Evolutionary conservation across 2,797 vertebrate species (phyloP).

Genomic region (Lutjanus argentimaculatus): DNA sequence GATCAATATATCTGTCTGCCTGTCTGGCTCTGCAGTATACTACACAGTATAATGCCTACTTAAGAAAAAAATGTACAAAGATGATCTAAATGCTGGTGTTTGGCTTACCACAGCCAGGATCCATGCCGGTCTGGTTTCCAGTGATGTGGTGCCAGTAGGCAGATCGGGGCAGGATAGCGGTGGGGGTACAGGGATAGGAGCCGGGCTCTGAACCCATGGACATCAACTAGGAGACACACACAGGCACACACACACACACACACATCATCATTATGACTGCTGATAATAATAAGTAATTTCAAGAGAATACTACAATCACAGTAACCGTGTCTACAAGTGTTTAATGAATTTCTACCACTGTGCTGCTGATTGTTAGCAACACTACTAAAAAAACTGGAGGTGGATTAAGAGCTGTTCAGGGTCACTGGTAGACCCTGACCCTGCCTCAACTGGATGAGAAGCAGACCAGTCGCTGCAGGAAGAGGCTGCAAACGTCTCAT

Average conservation of each 20-base stretch:
- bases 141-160: constrained; percentile 99
- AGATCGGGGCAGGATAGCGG: constrained; percentile 94
- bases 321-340: neutral
- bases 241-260: neutral
- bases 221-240: constrained; percentile 83
- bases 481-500: neutral
- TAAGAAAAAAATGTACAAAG: neutral
- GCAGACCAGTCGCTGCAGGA: neutral
- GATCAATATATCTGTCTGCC: too few species aligned
- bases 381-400: neutral
- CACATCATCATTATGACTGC: neutral
- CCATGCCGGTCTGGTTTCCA: constrained; percentile 89
- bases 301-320: neutral
- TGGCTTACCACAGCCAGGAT: constrained; percentile 85
- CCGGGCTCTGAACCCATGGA: constrained; percentile 91
- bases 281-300: neutral
- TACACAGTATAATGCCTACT: neutral
- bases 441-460: neutral
- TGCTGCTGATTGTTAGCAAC: neutral
- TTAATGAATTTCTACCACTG: neutral
- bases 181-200: constrained; percentile 93
- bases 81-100: neutral
- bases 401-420: neutral
- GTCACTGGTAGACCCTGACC: neutral
- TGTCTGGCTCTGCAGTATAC: neutral